Conservation (phyloP, 2,888 invertebrate species). For the Mongoloraphidia duomilia region DNA sequence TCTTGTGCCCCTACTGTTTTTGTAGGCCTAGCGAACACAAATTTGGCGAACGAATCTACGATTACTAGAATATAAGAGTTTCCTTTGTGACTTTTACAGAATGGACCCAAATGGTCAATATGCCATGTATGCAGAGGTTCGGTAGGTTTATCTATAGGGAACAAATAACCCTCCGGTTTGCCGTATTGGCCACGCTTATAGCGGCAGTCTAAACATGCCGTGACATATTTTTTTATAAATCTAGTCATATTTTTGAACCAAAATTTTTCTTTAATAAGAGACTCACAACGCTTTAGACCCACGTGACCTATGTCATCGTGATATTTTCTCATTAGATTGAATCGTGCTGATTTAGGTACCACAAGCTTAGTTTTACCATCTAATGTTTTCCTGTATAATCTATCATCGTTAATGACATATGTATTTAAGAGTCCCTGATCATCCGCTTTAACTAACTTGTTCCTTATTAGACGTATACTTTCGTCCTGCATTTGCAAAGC, state of each 20-base stretch:
- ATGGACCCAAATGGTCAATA: constrained; percentile 19
- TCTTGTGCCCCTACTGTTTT: not conserved
- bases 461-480: no score
- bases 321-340: no score
- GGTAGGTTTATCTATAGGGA: constrained; percentile 14
- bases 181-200: constrained; percentile 20
- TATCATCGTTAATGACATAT: no score
- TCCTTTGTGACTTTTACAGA: constrained; percentile 14
- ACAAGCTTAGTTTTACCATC: no score
- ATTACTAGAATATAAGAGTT: constrained; percentile 16
- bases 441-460: no score
- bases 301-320: no score
- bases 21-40: constrained; percentile 13
- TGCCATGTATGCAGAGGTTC: constrained; percentile 19
- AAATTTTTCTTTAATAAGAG: constrained; percentile 10
- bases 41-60: constrained; percentile 18
- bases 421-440: no score
- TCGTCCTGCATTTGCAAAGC: no score
- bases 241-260: constrained; percentile 18
- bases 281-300: no score
- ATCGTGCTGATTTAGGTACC: no score
- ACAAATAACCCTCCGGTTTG: constrained; percentile 8
- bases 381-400: no score
- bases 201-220: constrained; percentile 19
- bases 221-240: constrained; percentile 19